phyloP scores from a whole-genome alignment of 2,888 invertebrate species.

The Cryptocephalus primarius region DNA sequence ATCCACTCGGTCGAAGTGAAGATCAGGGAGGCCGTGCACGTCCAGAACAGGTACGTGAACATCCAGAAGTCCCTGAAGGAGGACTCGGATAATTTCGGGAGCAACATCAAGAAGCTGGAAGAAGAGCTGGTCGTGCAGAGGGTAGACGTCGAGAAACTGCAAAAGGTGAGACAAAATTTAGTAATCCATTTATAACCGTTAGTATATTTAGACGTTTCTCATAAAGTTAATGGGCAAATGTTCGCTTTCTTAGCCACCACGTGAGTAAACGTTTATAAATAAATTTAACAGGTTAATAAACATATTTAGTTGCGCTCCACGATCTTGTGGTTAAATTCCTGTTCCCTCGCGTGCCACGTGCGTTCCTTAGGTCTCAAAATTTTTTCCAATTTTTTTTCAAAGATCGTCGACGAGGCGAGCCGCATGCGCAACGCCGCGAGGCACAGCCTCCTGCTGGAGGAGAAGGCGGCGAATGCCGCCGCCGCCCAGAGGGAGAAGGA shows the following conservation, averaged over 20 bases:
- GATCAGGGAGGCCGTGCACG: constrained; percentile 70
- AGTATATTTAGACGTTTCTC: too few relatives aligned
- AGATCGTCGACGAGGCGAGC: constrained; percentile 59
- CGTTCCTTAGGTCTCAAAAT: too few relatives aligned
- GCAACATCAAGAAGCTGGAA: constrained; percentile 58
- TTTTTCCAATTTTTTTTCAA: too few relatives aligned
- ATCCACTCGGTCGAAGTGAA: constrained; percentile 72
- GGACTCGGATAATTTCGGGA: constrained; percentile 64
- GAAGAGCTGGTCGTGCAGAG: constrained; percentile 56
- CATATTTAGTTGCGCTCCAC: too few relatives aligned
- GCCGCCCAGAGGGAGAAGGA: constrained; percentile 56
- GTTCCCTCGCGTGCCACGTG: too few relatives aligned
- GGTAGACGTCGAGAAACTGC: constrained; percentile 62
- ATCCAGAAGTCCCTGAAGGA: constrained; percentile 58
- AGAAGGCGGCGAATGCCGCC: constrained; percentile 55
- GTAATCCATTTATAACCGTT: too few relatives aligned
- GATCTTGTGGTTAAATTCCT: too few relatives aligned
- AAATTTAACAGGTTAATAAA: too few relatives aligned
- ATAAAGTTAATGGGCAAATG: too few relatives aligned
- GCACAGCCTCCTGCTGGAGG: constrained; percentile 56
- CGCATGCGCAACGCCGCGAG: constrained; percentile 60
- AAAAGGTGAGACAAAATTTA: constrained; percentile 37
- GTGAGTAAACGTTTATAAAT: too few relatives aligned
- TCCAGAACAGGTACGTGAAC: constrained; percentile 63
- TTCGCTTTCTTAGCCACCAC: too few relatives aligned